Base-by-base conservation (phyloP, 2,113 vertebrate genomes). In the Tupaia chinensis region DNA sequence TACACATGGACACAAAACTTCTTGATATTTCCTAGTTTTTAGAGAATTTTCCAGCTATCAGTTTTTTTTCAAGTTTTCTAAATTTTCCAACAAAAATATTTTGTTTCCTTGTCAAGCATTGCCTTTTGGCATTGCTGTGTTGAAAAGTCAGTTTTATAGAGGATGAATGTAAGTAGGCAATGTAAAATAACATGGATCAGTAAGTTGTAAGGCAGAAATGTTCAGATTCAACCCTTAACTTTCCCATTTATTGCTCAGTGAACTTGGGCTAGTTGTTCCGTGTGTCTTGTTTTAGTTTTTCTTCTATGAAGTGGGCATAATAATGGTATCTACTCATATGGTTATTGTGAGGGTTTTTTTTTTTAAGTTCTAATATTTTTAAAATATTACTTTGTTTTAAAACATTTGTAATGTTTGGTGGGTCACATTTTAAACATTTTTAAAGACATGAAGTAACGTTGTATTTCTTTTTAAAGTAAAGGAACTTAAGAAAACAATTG, bases 61-160 rank as follows among this genome's bases (percentile, higher is more conserved):
- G 1, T 23, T 19, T 54, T 87, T 53, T 63, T 81, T 66, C 34
- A 83, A 23, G 22, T 83, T 87, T 34, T 56, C 44, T 87, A 84
- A 69, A 32, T 78, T 93, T 96, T 93, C 27, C 25, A 84, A 22
- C 8, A 85, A 68, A 78, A 93, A 60, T 74, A 34, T 17, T 93
- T 78, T 61, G 19, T 82, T 88, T 95, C 23, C 25, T 92, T 87
- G 66, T 76, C n/a, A 34, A 77, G 65, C 25, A 89, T 44, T 65
- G 17, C 58, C 66, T 70, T 1, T 77, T 65, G 54, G n/a, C 60
- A 54, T 76, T 56, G 9, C 74, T 73, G 12, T 53, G 20, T 89
- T 94, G 61, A 80, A 86, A 94, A 44, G 54, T 29, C 27, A 74
- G 44, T 58, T 80, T 70, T 61, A 11, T 53, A 61, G 56, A 84